Evolutionary conservation across 2,888 invertebrate species (phyloP), one percentile per base, ranked within the genome.

Genomic region (Schizotus pectinicornis): DNA sequence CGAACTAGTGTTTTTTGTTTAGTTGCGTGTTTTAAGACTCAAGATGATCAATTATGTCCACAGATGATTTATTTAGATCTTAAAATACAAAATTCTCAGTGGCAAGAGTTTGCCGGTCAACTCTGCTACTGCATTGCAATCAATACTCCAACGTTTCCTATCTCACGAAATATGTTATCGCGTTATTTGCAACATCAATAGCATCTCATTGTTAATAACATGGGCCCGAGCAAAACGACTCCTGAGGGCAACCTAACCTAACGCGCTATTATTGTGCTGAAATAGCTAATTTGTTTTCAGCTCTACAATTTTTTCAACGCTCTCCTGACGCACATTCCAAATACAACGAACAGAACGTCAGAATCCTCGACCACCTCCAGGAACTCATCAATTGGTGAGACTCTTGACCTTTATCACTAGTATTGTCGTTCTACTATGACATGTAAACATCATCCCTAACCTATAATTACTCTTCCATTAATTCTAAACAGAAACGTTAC

Each of bases 291-390:
- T 70, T 68, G 33, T 9, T 86, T 87, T 45, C 85, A 95, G 94
- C 81, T 95, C 48, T 95, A 95, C 84, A 94, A 95, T 81, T 95
- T 95, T 82, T 95, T 95, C 85, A 94, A 93, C 80, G 94, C 94
- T 64, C 85, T 95, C 68, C 84, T 96, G 69, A 89, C 88, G 69
- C 94, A 94, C 79, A 91, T 95, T 86, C 88, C 91, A 57, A 87
- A 88, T 67, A 79, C 81, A 45, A 85, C 85, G 13, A 84, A 82
- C 64, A 84, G 84, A 65, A 81, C 85, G 7, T 81, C 83, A 52
- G 85, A 85, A 72, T 83, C 87, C n/a, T 84, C 84, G 72, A 80
- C 84, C 63, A 86, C 86, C 36, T 88, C 88, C 47, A 84, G 85
- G 75, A 86, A 86, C 63, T 85, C 88, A 63, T 88, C 88, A 63